Evolutionary conservation across 1,140 invertebrate species (phyloP).

Genomic region (Bombus vancouverensis): DNA sequence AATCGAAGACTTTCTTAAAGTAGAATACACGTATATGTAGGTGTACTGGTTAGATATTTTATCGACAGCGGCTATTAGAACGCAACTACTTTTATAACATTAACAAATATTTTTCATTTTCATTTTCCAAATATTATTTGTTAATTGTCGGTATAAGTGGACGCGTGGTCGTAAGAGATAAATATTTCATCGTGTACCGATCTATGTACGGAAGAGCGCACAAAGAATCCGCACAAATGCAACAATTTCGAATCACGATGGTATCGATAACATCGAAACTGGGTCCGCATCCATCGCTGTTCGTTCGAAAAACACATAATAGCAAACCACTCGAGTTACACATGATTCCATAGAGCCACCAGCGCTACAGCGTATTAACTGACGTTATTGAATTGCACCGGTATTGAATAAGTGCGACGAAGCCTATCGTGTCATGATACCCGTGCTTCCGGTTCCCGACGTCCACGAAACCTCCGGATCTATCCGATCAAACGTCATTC

Average conservation of each 20-base stretch:
- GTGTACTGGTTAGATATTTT: too few relatives aligned
- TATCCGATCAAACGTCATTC: conserved; percentile 29
- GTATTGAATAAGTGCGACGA: conserved; percentile 56
- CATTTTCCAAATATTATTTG: too few relatives aligned
- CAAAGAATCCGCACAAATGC: not conserved
- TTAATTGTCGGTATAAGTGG: too few relatives aligned
- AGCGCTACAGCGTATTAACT: conserved; percentile 17
- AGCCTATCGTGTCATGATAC: conserved; percentile 50
- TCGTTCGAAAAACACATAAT: conserved; percentile 3
- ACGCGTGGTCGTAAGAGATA: too few relatives aligned
- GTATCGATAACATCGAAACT: conserved; percentile 24
- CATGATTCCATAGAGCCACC: not conserved
- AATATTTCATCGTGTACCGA: not conserved
- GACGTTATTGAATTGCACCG: conserved; percentile 33
- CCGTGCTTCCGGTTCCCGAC: conserved; percentile 14
- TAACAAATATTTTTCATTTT: too few relatives aligned
- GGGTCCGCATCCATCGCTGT: not conserved
- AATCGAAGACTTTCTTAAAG: too few relatives aligned
- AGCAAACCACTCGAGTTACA: conserved; percentile 21
- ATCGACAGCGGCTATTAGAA: too few relatives aligned
- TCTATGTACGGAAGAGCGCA: not conserved
- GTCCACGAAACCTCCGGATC: not conserved
- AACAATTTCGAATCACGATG: not conserved
- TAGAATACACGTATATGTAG: too few relatives aligned
- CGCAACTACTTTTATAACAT: too few relatives aligned